Conservation (phyloP, 2,113 vertebrate species). For the Tinamus guttatus region DNA sequence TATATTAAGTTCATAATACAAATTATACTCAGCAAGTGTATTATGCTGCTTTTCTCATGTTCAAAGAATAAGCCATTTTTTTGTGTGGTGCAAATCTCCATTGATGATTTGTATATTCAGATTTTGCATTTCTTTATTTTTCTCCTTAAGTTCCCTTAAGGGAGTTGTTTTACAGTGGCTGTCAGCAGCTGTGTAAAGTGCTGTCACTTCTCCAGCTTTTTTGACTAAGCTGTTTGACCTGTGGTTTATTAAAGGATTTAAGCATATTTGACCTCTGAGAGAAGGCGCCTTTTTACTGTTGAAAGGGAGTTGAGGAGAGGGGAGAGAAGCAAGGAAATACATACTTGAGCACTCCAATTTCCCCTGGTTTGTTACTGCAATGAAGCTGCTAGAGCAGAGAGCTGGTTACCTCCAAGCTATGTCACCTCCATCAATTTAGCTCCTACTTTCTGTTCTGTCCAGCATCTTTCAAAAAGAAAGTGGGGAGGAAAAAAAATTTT, state of each 20-base stretch:
- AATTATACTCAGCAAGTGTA: background rate
- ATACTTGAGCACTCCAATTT: background rate
- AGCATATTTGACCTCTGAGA: background rate
- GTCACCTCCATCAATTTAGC: background rate
- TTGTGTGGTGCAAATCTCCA: background rate
- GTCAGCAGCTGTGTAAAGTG: background rate
- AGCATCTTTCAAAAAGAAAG: background rate
- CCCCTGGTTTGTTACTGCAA: background rate
- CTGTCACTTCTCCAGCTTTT: background rate
- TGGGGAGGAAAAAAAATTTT: background rate
- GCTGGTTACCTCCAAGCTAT: background rate
- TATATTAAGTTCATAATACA: background rate
- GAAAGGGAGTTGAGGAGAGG: background rate
- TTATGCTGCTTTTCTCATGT: background rate
- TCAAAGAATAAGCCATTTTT: background rate
- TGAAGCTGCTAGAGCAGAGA: background rate
- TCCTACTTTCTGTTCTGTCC: background rate
- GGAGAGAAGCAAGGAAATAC: background rate
- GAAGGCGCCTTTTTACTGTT: background rate
- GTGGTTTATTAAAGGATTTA: background rate
- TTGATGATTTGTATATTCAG: background rate
- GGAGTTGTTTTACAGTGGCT: background rate
- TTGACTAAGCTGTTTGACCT: background rate
- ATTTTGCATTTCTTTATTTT: constrained; percentile 8
- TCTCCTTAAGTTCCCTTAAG: background rate